A percentile compares a stretch with the other conserved stretches of the same genome.
These are phyloP conservation scores for Sepiola atlantica DNA, from an alignment of 2,888 invertebrate species.

Conservation along the genomic window DNA sequence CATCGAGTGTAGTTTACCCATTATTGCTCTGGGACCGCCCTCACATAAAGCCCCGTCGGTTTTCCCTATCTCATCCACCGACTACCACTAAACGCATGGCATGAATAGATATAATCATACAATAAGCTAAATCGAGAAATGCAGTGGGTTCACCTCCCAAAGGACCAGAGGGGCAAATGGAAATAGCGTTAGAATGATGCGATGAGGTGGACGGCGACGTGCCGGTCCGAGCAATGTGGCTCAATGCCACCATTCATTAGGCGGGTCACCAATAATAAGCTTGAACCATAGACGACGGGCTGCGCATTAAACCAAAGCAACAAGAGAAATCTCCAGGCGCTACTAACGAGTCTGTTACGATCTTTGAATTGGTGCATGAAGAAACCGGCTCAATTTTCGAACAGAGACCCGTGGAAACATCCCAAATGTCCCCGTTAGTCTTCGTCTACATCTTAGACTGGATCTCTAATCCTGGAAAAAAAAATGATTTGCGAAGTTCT, in stretches of 20 bases:
- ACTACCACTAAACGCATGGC: neutral
- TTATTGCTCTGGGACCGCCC: neutral
- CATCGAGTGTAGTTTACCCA: neutral
- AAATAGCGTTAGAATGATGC: neutral
- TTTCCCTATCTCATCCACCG: neutral
- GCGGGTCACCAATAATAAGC: neutral
- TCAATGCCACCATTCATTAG: neutral
- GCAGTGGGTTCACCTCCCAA: neutral
- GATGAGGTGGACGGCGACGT: neutral
- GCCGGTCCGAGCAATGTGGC: neutral
- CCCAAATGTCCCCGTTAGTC: neutral
- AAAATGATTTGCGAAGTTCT: too few relatives aligned
- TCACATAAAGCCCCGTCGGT: neutral
- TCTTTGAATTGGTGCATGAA: neutral
- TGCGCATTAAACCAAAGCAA: neutral
- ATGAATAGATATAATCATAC: neutral
- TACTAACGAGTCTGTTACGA: neutral
- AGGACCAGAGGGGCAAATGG: neutral
- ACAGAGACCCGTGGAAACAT: neutral
- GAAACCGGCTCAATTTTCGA: neutral
- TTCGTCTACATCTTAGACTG: neutral
- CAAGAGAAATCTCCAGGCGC: neutral
- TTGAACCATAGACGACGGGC: neutral
- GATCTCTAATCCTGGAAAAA: too few relatives aligned
- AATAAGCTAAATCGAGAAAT: neutral